Evolutionary conservation across 2,797 vertebrate genomes (phyloP).

Genomic region (Enteromius treurensis): DNA sequence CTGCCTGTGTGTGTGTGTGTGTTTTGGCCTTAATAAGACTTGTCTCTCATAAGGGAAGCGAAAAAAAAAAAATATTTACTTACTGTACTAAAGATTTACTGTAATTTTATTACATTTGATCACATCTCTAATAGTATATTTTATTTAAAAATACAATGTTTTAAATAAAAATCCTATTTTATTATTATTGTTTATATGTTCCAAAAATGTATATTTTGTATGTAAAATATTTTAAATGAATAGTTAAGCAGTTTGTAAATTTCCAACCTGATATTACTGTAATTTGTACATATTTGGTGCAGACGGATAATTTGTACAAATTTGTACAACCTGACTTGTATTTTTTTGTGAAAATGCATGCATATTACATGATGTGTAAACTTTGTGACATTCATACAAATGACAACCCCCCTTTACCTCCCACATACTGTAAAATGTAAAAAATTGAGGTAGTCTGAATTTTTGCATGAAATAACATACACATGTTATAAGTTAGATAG

Average conservation of each 20-base stretch:
- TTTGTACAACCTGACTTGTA: too few species aligned
- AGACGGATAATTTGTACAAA: too few species aligned
- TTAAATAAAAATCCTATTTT: neutral
- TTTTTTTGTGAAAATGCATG: too few species aligned
- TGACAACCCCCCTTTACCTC: too few species aligned
- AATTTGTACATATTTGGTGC: too few species aligned
- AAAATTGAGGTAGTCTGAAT: too few species aligned
- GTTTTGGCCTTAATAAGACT: slow-evolving; percentile 17
- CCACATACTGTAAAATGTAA: too few species aligned
- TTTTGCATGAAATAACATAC: neutral
- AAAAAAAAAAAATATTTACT: neutral
- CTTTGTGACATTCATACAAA: too few species aligned
- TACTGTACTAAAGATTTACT: neutral
- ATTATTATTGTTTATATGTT: neutral
- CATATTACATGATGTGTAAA: too few species aligned
- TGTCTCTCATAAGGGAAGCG: slow-evolving; percentile 1
- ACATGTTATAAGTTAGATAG: neutral
- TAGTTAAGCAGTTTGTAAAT: neutral
- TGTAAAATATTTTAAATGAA: too few species aligned
- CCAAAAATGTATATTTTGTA: neutral
- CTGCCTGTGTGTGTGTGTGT: neutral
- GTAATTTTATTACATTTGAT: neutral
- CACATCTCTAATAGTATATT: neutral
- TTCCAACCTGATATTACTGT: too few species aligned
- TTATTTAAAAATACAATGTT: neutral